Evolutionary conservation across 2,113 vertebrate species (phyloP).

Genomic region (Microtus ochrogaster): DNA sequence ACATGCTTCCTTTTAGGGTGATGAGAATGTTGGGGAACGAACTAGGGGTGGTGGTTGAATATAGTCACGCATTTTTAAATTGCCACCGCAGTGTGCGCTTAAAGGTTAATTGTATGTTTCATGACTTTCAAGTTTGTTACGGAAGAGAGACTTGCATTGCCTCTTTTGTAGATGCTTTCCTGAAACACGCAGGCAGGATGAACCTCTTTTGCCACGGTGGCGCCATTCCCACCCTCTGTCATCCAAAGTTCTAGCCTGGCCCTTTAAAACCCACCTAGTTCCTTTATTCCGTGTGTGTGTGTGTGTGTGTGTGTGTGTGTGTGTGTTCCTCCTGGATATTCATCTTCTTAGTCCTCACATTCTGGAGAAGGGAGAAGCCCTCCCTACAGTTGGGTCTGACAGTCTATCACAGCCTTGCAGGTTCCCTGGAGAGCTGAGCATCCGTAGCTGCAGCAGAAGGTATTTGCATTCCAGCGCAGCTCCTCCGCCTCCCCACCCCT

Average conservation of each 20-base stretch:
- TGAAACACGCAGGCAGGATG: not conserved
- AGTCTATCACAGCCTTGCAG: not conserved
- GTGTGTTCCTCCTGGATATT: not conserved
- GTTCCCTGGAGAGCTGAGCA: fast-evolving
- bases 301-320: not conserved
- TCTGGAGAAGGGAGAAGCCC: not conserved
- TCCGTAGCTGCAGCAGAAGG: not conserved
- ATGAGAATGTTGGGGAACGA: not conserved
- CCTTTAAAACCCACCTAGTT: not conserved
- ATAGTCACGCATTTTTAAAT: not conserved
- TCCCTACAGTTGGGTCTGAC: not conserved
- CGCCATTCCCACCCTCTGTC: not conserved
- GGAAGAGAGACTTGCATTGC: not conserved
- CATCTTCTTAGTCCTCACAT: not conserved
- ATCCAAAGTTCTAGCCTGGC: not conserved
- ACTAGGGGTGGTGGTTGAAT: no score
- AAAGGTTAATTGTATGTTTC: not conserved
- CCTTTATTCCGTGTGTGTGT: not conserved
- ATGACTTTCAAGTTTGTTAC: not conserved
- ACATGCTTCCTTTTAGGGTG: not conserved
- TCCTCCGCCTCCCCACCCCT: not conserved
- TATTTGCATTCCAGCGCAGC: not conserved
- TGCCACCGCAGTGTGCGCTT: not conserved
- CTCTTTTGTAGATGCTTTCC: not conserved
- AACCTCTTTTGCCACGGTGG: not conserved